Base-by-base conservation (phyloP, 2,113 vertebrate species). In the Cynocephalus volans region DNA sequence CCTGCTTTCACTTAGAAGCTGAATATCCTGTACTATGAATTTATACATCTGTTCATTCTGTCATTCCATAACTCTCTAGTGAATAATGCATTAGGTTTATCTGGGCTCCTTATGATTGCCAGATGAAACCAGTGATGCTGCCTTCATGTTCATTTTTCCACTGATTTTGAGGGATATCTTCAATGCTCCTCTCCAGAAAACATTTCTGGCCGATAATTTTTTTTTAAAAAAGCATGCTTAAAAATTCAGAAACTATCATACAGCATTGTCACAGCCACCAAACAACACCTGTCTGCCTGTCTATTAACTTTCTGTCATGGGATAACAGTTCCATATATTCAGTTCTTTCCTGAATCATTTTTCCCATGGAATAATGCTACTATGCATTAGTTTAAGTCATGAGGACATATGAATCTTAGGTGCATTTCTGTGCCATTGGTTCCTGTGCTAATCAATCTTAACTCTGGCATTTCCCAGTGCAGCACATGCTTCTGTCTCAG, bases 71-170 rank as follows among this genome's bases (percentile, higher is more conserved):
- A 26, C 45, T 97, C 96, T 48, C 93, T 96, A 67, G 41, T 98
- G 90, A 98, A 98, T 98, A 97, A 97, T 98, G 72, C 56, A 96
- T 97, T 90, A 89, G 88, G 52, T 33, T 97, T 97, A 93, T 92
- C 62, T 18, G 93, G 58, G 19, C 19, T 93, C 11, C 65, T 97
- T 93, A 41, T 89, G 31, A 89, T 97, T 96, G 28, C 81, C 81
- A 60, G 52, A 86, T 92, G 85, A 97, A 85, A 85, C 0, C 65
- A 90, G 31, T 11, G n/a, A 36, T 52, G 48, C 3, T 96, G 93
- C 73, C 64, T 97, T 96, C n/a, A 2, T 69, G 54, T 96, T 97
- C 79, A 75, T 94, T 97, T 98, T 48, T 70, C 91, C 36, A 96
- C 54, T 19, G 0, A 1, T 0, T 97, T 96, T 80, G n/a, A 95